These are phyloP conservation scores for Ennomos fuscantarius DNA, from an alignment of 2,888 invertebrate species.

Conservation along the genomic window DNA sequence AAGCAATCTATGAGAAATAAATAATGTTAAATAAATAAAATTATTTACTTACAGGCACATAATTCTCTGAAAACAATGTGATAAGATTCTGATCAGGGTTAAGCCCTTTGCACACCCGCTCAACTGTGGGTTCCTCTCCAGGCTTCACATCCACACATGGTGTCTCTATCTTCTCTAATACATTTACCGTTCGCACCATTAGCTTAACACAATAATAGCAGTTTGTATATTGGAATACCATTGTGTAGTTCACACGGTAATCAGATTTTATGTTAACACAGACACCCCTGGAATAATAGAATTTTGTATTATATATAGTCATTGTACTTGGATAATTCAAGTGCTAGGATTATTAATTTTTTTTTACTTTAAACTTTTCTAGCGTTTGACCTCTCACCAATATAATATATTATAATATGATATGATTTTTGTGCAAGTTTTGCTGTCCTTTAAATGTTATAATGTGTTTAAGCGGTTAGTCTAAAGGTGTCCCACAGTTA, in stretches of 20 bases:
- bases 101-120: conserved; percentile 90
- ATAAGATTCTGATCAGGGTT: conserved; percentile 92
- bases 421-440: no score
- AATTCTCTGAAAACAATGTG: conserved; percentile 95
- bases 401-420: no score
- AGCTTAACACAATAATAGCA: conserved; percentile 95
- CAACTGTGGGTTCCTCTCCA: conserved; percentile 88
- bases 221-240: conserved; percentile 89
- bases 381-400: no score
- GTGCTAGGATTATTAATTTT: no score
- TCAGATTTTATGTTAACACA: conserved; percentile 91
- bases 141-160: conserved; percentile 90
- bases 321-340: no score
- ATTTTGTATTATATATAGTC: neutral
- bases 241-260: conserved; percentile 92
- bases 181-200: conserved; percentile 93
- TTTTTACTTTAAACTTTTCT: no score
- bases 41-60: conserved; percentile 87
- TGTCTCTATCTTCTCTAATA: conserved; percentile 95
- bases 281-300: conserved; percentile 82
- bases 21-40: neutral
- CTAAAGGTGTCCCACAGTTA: no score
- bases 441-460: no score
- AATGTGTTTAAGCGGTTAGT: no score
- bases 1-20: no score